Evolutionary conservation across 1,140 invertebrate species (phyloP).

Genomic region (Drosophila parabipectinata): DNA sequence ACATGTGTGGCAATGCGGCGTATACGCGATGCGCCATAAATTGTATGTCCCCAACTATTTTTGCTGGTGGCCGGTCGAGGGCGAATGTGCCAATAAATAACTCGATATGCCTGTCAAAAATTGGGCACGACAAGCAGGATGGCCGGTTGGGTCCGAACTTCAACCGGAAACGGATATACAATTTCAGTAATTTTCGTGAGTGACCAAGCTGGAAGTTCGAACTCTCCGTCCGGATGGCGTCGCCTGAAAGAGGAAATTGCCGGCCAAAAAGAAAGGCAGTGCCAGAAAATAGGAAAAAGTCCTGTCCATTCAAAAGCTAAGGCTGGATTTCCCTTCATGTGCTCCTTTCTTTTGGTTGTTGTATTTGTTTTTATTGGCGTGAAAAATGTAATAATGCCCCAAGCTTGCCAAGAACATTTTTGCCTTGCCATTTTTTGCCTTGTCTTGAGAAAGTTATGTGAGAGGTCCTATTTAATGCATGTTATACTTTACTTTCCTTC

Average conservation of each 20-base stretch:
- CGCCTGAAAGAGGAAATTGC: conserved; percentile 59
- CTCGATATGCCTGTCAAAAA: conserved; percentile 45
- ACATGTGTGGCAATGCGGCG: conserved; percentile 50
- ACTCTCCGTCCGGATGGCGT: conserved; percentile 27
- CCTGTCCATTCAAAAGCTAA: conserved; percentile 28
- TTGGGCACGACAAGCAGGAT: conserved; percentile 22
- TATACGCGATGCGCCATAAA: conserved; percentile 67
- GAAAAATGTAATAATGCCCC: conserved; percentile 78
- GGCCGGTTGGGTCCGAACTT: conserved; percentile 32
- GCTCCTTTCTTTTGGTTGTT: conserved; percentile 57
- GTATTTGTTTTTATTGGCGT: conserved; percentile 79
- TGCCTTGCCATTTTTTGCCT: conserved; percentile 32
- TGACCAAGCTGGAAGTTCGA: conserved; percentile 48
- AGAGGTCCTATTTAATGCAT: conserved; percentile 32
- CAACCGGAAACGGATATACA: conserved; percentile 77
- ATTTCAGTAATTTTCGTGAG: conserved; percentile 78
- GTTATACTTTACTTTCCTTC: conserved; percentile 2
- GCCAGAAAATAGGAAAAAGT: conserved; percentile 19
- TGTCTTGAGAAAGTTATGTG: conserved; percentile 70
- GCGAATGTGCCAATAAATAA: conserved; percentile 56
- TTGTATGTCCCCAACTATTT: conserved; percentile 52
- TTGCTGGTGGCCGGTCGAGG: conserved; percentile 21
- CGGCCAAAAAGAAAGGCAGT: conserved; percentile 28
- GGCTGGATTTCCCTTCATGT: conserved; percentile 28
- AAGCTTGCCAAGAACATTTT: conserved; percentile 31